Percentiles rank a stretch among this genome's conserved stretches.
Conservation (phyloP, 2,797 vertebrate genomes). For the Hozukius guyotensis region DNA sequence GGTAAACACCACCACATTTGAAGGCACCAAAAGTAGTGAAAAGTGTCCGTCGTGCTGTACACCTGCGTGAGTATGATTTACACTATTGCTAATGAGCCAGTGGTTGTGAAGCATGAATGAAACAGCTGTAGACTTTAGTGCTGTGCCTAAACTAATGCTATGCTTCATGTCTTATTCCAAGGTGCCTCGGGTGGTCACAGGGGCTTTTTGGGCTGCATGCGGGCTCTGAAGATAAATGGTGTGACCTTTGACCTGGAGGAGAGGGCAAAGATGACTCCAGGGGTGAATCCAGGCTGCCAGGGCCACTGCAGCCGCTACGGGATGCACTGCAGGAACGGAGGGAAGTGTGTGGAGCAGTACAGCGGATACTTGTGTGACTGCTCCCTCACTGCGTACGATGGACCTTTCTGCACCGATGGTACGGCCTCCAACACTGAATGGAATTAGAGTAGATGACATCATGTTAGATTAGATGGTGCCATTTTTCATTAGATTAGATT, state of each 20-base stretch:
- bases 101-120: neutral
- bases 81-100: neutral
- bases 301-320: slow-evolving; percentile 94
- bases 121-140: neutral
- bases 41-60: neutral
- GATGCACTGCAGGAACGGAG: slow-evolving; percentile 91
- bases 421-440: neutral
- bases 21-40: neutral
- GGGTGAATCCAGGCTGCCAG: slow-evolving; percentile 92
- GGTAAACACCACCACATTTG: too few species aligned
- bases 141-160: neutral
- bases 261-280: slow-evolving; percentile 87
- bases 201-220: slow-evolving; percentile 95
- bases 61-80: neutral
- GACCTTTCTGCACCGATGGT: slow-evolving; percentile 94
- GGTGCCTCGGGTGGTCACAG: slow-evolving; percentile 93
- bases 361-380: slow-evolving; percentile 95
- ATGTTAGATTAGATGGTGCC: neutral
- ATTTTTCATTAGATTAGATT: neutral
- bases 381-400: slow-evolving; percentile 90
- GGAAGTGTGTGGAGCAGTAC: slow-evolving; percentile 94
- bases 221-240: slow-evolving; percentile 92
- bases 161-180: slow-evolving; percentile 46
- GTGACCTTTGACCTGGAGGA: slow-evolving; percentile 91
- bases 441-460: neutral